Evolutionary conservation across 30 jellyfish, hydroid and myxozoan genomes (phyloP), one percentile per base, ranked within the genome.

Genomic region (Haliclystus octoradiatus): DNA sequence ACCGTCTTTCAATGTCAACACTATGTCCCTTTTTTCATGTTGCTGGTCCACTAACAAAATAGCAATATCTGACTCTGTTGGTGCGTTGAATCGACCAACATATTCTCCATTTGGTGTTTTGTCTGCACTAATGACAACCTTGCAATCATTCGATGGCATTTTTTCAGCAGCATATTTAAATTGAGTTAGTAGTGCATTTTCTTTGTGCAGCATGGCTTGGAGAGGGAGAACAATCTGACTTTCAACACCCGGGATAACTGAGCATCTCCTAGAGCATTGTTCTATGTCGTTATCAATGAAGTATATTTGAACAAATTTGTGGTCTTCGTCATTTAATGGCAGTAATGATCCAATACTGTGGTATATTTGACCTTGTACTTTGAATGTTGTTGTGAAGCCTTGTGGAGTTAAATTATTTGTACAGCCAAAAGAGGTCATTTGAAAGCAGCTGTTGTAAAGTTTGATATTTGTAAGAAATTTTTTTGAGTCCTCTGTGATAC

Each of bases 61-160:
- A 2, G 81, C 80, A 65, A 52, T 35, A 3, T 52, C 79, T 2
- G 23, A 4, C 31, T 22, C 3, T 1, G 65, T 70, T 1, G 81
- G 81, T 19, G 63, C 81, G 35, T 70, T 51, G 80, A 1, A 50
- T 2, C 57, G 60, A 1, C 81, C 3, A 26, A 1, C 25, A 33
- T 70, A 79, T 23, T 70, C 19, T 1, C 80, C 81, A 4, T 2
- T 29, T 5, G 81, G 81, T 12, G 80, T 50, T 29, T 70, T 70
- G 79, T 70, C 81, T 1, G 81, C 83, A 12, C 63, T 1, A 14
- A 70, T 26, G 2, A 4, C 82, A 51, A 70, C 35, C 29, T 26
- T 67, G 5, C 2, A 2, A 65, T 3, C 4, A 1, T 50, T 49
- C 1, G 79, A 22, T 52, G 79, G 80, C 49, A 52, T 52, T 3